Conservation (phyloP, 2,888 invertebrate genomes). For the Hartigia nigra region DNA sequence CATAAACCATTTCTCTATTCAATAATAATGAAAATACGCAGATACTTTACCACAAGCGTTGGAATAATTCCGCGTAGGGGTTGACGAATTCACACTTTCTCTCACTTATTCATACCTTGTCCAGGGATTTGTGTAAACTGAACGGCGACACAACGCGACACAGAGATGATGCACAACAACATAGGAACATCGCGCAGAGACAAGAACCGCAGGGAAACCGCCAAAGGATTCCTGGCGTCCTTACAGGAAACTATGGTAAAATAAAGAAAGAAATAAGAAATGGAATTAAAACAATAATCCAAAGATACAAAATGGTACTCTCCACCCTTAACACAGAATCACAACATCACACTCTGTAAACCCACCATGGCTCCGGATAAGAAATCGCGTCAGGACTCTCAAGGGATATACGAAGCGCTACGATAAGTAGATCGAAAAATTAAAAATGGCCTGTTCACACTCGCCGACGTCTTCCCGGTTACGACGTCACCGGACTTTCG, state of each 20-base stretch:
- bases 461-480: conserved; percentile 5
- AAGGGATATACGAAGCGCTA: neutral
- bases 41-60: neutral
- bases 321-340: neutral
- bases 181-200: neutral
- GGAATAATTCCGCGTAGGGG: neutral
- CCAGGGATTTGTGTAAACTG: neutral
- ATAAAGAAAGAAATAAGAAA: neutral
- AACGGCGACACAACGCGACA: neutral
- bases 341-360: neutral
- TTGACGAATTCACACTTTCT: neutral
- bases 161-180: neutral
- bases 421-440: neutral
- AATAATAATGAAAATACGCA: neutral
- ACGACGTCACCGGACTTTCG: conserved; percentile 38
- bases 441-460: neutral
- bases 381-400: neutral
- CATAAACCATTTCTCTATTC: neutral
- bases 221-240: neutral
- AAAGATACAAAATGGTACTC: neutral
- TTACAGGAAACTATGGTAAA: neutral
- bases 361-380: neutral
- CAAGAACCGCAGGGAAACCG: neutral
- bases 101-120: neutral
- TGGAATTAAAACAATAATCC: neutral